phyloP scores from a whole-genome alignment of 2,113 vertebrate genomes.

The cat (Felis catus) region F.catus_Fca126_mat1.0 CM031428.1:55126001-55126500 shows the following conservation, averaged over 20 bases:
- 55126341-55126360: neutral
- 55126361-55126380: neutral
- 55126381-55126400: neutral
- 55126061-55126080: neutral
- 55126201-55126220: neutral
- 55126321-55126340: neutral
- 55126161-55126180: neutral
- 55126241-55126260: constrained; percentile 14
- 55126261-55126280: neutral
- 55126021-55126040: neutral
- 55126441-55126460: neutral
- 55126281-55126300: neutral
- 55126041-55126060: neutral
- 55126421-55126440: neutral
- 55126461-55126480: neutral
- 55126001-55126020: neutral
- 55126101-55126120: neutral
- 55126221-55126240: neutral
- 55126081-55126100: neutral
- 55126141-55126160: neutral
- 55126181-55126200: neutral
- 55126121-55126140: neutral
- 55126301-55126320: neutral
- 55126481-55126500: neutral
- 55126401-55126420: neutral